Percentiles rank a stretch among this genome's conserved stretches.
Evolutionary conservation across 2,113 vertebrate genomes (phyloP).

Genomic region (human (Homo sapiens)): GRCh38 chr16:65595001-65595500

Average conservation of each 20-base stretch:
- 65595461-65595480: conserved; percentile 29
- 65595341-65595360: neutral
- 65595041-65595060: neutral
- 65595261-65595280: neutral
- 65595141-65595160: neutral
- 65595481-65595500: neutral
- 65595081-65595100: neutral
- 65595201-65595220: neutral
- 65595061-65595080: neutral
- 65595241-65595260: neutral
- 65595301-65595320: neutral
- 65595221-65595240: neutral
- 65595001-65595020: neutral
- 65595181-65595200: neutral
- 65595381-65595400: neutral
- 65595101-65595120: neutral
- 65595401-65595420: neutral
- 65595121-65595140: neutral
- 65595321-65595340: neutral
- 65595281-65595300: neutral
- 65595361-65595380: neutral
- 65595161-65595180: too few species aligned
- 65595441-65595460: neutral
- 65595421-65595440: neutral
- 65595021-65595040: neutral